These are phyloP conservation scores for Periophthalmus modestus DNA, from an alignment of 2,113 vertebrate species.

Conservation along the genomic window DNA sequence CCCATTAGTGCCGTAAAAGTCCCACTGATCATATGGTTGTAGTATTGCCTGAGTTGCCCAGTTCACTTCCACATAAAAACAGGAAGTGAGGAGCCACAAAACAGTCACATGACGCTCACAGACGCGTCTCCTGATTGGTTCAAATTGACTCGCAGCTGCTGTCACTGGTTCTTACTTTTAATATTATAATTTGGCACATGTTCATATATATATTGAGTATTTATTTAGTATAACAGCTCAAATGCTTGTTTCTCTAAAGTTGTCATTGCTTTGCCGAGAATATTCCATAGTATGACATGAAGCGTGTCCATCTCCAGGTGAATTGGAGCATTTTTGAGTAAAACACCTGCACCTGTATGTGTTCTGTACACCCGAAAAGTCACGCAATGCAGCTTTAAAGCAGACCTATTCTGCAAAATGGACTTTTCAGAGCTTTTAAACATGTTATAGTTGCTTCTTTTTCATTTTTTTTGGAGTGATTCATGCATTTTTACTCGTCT, in stretches of 20 bases:
- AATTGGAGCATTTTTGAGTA: too few relatives aligned
- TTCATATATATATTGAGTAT: background rate
- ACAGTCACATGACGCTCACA: background rate
- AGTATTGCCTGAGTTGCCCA: background rate
- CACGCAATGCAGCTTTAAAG: too few relatives aligned
- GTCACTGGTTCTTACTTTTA: background rate
- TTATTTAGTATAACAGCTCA: too few relatives aligned
- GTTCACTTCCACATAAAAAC: background rate
- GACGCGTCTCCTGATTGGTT: background rate
- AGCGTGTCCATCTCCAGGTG: background rate
- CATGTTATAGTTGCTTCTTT: too few relatives aligned
- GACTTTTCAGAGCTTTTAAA: too few relatives aligned
- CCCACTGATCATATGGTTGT: too few relatives aligned
- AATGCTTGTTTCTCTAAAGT: too few relatives aligned
- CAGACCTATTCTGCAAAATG: too few relatives aligned
- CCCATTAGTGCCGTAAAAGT: background rate
- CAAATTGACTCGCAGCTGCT: background rate
- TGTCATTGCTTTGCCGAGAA: background rate
- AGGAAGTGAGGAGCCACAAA: background rate
- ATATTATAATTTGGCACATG: background rate
- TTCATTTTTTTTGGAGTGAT: too few relatives aligned
- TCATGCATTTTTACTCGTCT: too few relatives aligned
- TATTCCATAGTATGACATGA: background rate
- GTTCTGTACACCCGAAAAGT: too few relatives aligned
- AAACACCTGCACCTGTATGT: too few relatives aligned